Evolutionary conservation across 1,140 invertebrate genomes (phyloP).

Genomic region (Drosophila bipectinata): DNA sequence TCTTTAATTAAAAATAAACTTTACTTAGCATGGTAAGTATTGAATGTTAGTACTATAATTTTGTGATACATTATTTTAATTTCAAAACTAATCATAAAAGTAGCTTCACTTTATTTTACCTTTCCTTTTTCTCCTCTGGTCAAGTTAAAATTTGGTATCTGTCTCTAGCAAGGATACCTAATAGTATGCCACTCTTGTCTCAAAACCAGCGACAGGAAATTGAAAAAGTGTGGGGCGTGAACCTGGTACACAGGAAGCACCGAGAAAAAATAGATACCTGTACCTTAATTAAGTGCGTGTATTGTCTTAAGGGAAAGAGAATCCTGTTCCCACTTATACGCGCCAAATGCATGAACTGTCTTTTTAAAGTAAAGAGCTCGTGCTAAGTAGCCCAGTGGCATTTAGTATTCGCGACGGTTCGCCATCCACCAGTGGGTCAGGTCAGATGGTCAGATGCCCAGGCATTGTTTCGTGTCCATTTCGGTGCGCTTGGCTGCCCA

Average conservation of each 20-base stretch:
- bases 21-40: background rate
- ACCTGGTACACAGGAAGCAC: slow-evolving; percentile 11
- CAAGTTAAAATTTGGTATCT: slow-evolving; percentile 12
- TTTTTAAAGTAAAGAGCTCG: slow-evolving; percentile 19
- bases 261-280: slow-evolving; percentile 3
- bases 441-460: slow-evolving; percentile 15
- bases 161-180: slow-evolving; percentile 8
- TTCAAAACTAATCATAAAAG: background rate
- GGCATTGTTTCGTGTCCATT: slow-evolving; percentile 60
- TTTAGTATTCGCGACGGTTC: slow-evolving; percentile 12
- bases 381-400: slow-evolving; percentile 14
- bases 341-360: slow-evolving; percentile 20
- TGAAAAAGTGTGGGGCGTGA: slow-evolving; percentile 41
- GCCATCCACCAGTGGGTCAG: slow-evolving; percentile 23
- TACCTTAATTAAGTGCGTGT: slow-evolving; percentile 44
- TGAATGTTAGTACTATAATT: background rate
- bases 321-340: slow-evolving; percentile 19
- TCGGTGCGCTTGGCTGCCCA: slow-evolving; percentile 54
- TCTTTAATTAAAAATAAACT: background rate
- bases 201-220: slow-evolving; percentile 47
- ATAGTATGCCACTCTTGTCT: slow-evolving; percentile 22
- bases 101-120: background rate
- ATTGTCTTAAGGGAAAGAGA: slow-evolving; percentile 6
- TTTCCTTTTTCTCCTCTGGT: background rate
- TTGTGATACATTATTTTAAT: background rate